phyloP scores from a whole-genome alignment of 2,888 invertebrate genomes.

The Erebia aethiops region DNA sequence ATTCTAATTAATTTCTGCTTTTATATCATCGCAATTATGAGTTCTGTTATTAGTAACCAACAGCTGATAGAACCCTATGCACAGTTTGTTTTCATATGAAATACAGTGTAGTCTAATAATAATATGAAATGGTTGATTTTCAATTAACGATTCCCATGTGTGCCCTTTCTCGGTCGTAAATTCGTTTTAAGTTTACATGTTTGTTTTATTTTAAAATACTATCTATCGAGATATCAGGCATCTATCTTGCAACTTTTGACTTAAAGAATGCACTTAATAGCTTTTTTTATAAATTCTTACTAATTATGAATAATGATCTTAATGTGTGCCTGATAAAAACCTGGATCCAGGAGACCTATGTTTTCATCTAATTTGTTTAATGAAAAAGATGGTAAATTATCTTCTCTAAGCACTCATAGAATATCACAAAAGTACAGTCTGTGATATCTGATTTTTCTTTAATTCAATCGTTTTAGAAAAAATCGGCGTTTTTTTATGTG shows the following conservation, averaged over 20 bases:
- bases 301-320: too few relatives aligned
- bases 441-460: not conserved
- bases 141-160: conserved; percentile 2
- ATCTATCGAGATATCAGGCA: not conserved
- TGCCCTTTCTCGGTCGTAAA: not conserved
- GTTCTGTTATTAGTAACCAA: conserved; percentile 27
- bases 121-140: conserved; percentile 4
- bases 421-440: too few relatives aligned
- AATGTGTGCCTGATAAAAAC: too few relatives aligned
- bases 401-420: too few relatives aligned
- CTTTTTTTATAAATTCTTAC: too few relatives aligned
- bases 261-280: too few relatives aligned
- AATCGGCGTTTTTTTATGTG: too few relatives aligned
- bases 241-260: too few relatives aligned
- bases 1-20: conserved; percentile 60
- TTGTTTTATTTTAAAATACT: not conserved
- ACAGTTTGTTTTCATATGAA: conserved; percentile 6
- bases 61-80: conserved; percentile 1
- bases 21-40: conserved; percentile 42
- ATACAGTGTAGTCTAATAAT: not conserved
- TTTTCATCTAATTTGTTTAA: too few relatives aligned
- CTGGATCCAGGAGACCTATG: too few relatives aligned
- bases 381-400: too few relatives aligned
- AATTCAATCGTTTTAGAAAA: too few relatives aligned
- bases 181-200: not conserved